Evolutionary conservation across 2,888 invertebrate species (phyloP), one percentile per base, ranked within the genome.

Genomic region (Halictus ligatus): DNA sequence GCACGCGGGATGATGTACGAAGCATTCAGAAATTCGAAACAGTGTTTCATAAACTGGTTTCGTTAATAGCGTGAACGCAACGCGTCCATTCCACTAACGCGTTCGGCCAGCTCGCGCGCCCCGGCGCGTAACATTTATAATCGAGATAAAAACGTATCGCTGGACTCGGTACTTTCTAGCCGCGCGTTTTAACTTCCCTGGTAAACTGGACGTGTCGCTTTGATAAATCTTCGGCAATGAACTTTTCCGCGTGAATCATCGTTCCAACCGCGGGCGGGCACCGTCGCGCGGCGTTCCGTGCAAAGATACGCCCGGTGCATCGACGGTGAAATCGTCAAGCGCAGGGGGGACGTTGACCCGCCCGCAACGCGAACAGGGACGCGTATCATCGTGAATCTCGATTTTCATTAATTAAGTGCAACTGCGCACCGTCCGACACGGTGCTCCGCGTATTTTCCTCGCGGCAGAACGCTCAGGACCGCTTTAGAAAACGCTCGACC

Each of bases 321-420:
- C 76, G 67, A 69, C 67, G 76, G 40, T 84, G 80, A 86, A 86
- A 86, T 85, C 83, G 83, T 83, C 72, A 78, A 73, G 29, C 25
- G 43, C 29, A 21, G 50, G 21, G 4, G 80, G 77, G 40, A 75
- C 74, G 78, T 79, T 77, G 72, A 75, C 73, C 87, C 72, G 1
- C 35, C 40, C 8, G 43, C 67, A 48, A n/a, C 25, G 35, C 48
- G 58, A 18, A 76, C 71, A 72, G 40, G 6, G 40, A 46, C 69
- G 35, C 69, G 29, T 80, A 85, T 84, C 83, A 25, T 58, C 75
- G 7, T 54, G 81, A 82, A 90, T 88, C 84, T 85, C 81, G 82
- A 88, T 87, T 88, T 85, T 78, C 85, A 84, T 87, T 90, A 90
- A 90, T 89, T 90, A 90, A 85, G 83, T 83, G 80, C 77, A 78